Evolutionary conservation across 2,113 vertebrate genomes (phyloP).

Genomic region (Antennarius striatus): DNA sequence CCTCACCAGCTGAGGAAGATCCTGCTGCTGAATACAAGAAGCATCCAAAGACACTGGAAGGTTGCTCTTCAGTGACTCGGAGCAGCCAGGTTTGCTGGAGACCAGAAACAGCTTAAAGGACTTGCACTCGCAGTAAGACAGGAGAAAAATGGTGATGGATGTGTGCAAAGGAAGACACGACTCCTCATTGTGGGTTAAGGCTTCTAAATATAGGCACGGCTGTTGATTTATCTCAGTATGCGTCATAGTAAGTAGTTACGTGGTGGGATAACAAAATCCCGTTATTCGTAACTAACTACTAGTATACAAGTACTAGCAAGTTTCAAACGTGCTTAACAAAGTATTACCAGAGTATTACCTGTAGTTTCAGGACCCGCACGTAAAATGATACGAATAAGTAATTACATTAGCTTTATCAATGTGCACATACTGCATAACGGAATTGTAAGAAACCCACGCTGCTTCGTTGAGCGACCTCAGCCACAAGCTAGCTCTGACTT

Average conservation of each 20-base stretch:
- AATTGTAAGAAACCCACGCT: conserved; percentile 38
- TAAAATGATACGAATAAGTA: too few species aligned
- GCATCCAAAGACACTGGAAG: conserved; percentile 68
- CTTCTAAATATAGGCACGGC: conserved; percentile 85
- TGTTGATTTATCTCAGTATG: conserved; percentile 49
- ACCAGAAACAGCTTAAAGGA: conserved; percentile 87
- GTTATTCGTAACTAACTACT: background rate
- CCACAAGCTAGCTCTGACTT: background rate
- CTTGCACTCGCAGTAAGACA: conserved; percentile 91
- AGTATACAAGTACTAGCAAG: background rate
- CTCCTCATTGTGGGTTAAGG: conserved; percentile 71
- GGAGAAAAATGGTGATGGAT: conserved; percentile 87
- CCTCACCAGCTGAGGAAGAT: conserved; percentile 83
- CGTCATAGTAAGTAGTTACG: conserved; percentile 77
- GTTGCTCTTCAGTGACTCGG: conserved; percentile 41
- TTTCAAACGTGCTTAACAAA: background rate
- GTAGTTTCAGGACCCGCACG: too few species aligned
- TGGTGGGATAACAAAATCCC: background rate
- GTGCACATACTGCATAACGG: too few species aligned
- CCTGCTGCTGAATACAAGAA: conserved; percentile 69
- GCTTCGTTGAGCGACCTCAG: conserved; percentile 19
- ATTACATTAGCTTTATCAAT: too few species aligned
- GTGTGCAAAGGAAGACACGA: conserved; percentile 87
- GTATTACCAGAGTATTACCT: too few species aligned
- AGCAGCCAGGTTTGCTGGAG: conserved; percentile 41